These are phyloP conservation scores for Penaeus indicus DNA, from an alignment of 1,140 invertebrate species.

Conservation along the genomic window DNA sequence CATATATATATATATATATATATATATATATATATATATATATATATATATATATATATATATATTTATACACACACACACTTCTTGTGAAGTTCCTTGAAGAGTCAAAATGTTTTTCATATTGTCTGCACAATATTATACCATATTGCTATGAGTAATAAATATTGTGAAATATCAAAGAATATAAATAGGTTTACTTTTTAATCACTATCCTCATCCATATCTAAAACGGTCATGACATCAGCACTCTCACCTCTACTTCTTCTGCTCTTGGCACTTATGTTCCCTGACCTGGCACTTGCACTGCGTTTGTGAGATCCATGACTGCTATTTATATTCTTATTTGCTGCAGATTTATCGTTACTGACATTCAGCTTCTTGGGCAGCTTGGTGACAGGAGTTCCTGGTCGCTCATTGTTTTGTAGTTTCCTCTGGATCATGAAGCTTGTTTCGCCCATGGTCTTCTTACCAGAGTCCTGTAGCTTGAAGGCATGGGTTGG, in stretches of 20 bases:
- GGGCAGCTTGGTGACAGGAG: slow-evolving; percentile 47
- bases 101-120: too few species aligned
- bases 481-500: slow-evolving; percentile 1
- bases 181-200: background rate
- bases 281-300: background rate
- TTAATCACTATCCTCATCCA: slow-evolving; percentile 48
- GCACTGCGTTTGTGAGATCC: slow-evolving; percentile 40
- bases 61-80: too few species aligned
- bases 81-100: too few species aligned
- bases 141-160: too few species aligned
- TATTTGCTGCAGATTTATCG: slow-evolving; percentile 23
- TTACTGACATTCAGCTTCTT: slow-evolving; percentile 36
- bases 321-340: slow-evolving; percentile 27
- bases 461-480: slow-evolving; percentile 38
- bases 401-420: slow-evolving; percentile 49
- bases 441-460: slow-evolving; percentile 48
- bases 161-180: too few species aligned
- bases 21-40: too few species aligned
- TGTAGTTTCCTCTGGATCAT: slow-evolving; percentile 30
- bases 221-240: slow-evolving; percentile 49
- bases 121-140: too few species aligned
- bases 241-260: slow-evolving; percentile 40
- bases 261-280: slow-evolving; percentile 20
- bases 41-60: too few species aligned
- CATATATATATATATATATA: too few species aligned